phyloP scores from a whole-genome alignment of 1,140 invertebrate species.

The Cydia fagiglandana region DNA sequence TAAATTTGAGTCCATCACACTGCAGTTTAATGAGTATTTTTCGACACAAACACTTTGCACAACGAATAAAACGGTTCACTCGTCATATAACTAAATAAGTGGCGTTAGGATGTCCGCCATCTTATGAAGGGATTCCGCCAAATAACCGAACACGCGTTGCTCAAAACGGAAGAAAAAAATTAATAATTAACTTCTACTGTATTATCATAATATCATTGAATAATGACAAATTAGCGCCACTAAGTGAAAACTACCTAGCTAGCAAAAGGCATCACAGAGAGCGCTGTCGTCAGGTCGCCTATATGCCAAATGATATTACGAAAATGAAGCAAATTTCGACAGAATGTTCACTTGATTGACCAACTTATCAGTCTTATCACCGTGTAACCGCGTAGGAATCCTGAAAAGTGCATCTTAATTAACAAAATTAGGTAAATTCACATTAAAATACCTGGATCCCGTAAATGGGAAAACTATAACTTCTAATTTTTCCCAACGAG shows the following conservation, averaged over 20 bases:
- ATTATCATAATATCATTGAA: constrained; percentile 40
- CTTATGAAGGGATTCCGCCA: constrained; percentile 36
- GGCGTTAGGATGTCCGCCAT: constrained; percentile 38
- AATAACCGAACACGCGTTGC: constrained; percentile 22
- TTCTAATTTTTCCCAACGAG: constrained; percentile 69
- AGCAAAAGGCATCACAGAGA: constrained; percentile 59
- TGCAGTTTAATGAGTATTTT: background rate
- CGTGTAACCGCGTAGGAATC: background rate
- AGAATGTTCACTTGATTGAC: constrained; percentile 20
- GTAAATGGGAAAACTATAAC: constrained; percentile 40
- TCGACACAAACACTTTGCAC: constrained; percentile 3
- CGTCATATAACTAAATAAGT: constrained; percentile 33
- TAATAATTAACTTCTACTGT: constrained; percentile 35
- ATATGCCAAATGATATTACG: constrained; percentile 36
- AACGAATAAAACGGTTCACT: background rate
- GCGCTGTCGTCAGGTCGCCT: constrained; percentile 57
- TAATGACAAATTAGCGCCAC: constrained; percentile 59
- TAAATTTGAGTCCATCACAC: background rate
- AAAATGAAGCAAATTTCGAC: constrained; percentile 21
- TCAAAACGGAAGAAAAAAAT: background rate
- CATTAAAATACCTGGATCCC: constrained; percentile 48
- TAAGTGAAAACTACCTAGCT: constrained; percentile 48
- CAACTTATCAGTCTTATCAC: background rate
- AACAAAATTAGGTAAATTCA: constrained; percentile 14
- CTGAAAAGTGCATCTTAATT: background rate